These are phyloP conservation scores for Sterna hirundo DNA, from an alignment of 2,113 vertebrate species.

Conservation along the genomic window DNA sequence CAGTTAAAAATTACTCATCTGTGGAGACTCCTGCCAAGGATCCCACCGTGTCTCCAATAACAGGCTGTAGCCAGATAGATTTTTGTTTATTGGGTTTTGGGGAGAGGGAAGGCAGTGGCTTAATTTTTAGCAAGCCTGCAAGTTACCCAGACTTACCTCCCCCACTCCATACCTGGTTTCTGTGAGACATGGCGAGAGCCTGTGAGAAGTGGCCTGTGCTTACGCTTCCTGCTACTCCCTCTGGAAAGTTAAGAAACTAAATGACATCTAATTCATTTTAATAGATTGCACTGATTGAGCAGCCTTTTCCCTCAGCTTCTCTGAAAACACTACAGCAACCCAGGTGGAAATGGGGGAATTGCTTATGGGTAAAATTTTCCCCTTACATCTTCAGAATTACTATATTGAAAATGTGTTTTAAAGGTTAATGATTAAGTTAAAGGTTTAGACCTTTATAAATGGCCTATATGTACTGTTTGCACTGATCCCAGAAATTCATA, in stretches of 20 bases:
- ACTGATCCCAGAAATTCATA: background rate
- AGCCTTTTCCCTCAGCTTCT: background rate
- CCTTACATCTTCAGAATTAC: background rate
- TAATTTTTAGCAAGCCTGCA: background rate
- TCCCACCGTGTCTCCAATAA: background rate
- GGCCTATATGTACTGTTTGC: background rate
- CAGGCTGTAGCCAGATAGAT: background rate
- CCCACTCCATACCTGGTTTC: background rate
- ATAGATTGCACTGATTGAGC: background rate
- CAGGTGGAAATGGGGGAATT: background rate
- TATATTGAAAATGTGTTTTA: background rate
- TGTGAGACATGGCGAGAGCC: background rate
- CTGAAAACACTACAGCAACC: background rate
- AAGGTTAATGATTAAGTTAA: background rate
- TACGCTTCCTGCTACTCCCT: background rate
- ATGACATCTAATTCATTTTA: background rate
- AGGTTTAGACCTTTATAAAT: background rate
- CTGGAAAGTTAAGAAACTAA: background rate
- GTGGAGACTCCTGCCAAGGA: background rate
- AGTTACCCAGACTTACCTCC: background rate
- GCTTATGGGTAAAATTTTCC: background rate
- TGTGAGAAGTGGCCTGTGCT: background rate
- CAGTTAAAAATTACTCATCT: constrained; percentile 12
- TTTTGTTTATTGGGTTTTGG: background rate
- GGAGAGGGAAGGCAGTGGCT: background rate